Conservation (phyloP, 1,140 invertebrate species). For the Zaprionus tsacasi region DNA sequence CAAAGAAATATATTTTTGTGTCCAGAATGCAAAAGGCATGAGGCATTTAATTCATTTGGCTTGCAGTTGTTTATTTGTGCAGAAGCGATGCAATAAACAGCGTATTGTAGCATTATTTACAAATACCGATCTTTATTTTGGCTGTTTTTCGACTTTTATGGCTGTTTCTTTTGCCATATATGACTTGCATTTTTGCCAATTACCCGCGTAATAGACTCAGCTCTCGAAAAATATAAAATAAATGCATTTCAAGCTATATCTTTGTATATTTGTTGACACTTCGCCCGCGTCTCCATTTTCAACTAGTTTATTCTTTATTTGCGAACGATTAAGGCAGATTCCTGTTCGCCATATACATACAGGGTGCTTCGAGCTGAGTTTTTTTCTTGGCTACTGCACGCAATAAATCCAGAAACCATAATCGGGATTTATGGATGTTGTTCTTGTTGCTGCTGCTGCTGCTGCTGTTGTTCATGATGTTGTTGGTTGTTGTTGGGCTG, state of each 20-base stretch:
- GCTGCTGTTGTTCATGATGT: constrained; percentile 43
- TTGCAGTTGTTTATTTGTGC: constrained; percentile 64
- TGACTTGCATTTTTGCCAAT: neutral
- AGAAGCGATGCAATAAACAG: constrained; percentile 63
- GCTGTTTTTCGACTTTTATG: neutral
- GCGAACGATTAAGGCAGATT: neutral
- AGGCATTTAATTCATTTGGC: constrained; percentile 17
- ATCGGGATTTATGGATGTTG: constrained; percentile 80
- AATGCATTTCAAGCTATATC: too few relatives aligned
- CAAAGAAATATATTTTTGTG: neutral
- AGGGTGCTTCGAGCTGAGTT: constrained; percentile 41
- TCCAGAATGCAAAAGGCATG: neutral
- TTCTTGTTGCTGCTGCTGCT: constrained; percentile 40
- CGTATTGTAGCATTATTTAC: constrained; percentile 35
- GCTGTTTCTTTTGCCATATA: neutral
- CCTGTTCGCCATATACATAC: constrained; percentile 10
- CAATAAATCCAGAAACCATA: constrained; percentile 82
- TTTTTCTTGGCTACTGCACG: constrained; percentile 37
- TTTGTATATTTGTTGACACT: too few relatives aligned
- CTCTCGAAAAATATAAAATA: too few relatives aligned
- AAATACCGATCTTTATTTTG: constrained; percentile 17
- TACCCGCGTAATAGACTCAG: too few relatives aligned
- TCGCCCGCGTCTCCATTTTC: too few relatives aligned
- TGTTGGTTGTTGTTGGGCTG: constrained; percentile 34
- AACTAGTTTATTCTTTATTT: too few relatives aligned